Evolutionary conservation across 2,888 invertebrate species (phyloP), one percentile per base, ranked within the genome.

Genomic region (Dinocampus coccinellae): DNA sequence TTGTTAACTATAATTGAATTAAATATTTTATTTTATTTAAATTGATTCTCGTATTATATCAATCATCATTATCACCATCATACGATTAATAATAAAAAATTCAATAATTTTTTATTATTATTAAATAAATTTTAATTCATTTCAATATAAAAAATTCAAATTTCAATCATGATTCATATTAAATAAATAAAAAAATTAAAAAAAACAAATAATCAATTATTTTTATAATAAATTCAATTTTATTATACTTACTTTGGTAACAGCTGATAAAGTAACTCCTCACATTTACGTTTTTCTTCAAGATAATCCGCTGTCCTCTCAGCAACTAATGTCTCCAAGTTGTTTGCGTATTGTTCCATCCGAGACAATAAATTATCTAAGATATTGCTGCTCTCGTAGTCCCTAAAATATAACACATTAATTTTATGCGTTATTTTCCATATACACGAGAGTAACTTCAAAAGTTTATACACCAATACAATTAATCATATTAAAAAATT

Each of bases 261-360:
- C 81, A 99, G 91, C 88, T 98, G 97, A 88, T 99, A 98, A 0
- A 99, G 91, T 3, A 99, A 90, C 82, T 98, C 97, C 87, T 99
- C 99, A 80, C 98, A 99, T 89, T 97, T 98, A 81, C 97, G 93
- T 89, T 99, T 99, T 89, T 99, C 98, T 83, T 98, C 98, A 81
- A 98, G 91, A 88, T 98, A 99, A 88, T 98, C 98, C 72, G 96
- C 95, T 0, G 99, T 99, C 78, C 99, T 90, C 87, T 99, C 98
- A 83, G 97, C 97, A 26, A 99, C 99, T 78, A 98, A 90, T 53
- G 93, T 93, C 89, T 99, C 99, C 88, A 99, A 92, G 88, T 99
- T 99, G 89, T 97, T 98, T 39, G 99, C 99, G 85, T 99, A 99
- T 87, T 98, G 97, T 87, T 99, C 99, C 99, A 99, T 99, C 78